Percentiles rank a stretch among this genome's conserved stretches.
These are phyloP conservation scores for Camponotus fellah DNA, from an alignment of 2,888 invertebrate species.

Conservation along the genomic window DNA sequence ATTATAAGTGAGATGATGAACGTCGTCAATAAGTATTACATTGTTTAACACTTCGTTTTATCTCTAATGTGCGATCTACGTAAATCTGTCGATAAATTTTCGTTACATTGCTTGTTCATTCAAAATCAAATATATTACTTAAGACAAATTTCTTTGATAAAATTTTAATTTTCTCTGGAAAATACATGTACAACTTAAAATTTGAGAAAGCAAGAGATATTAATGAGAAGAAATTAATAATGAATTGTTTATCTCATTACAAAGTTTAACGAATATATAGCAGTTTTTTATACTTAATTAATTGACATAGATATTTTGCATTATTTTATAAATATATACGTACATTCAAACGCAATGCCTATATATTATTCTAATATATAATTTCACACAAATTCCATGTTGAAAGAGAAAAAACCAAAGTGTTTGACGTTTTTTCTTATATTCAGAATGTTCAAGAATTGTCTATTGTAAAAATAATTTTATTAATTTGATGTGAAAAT, in stretches of 20 bases:
- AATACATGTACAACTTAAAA: conserved; percentile 25
- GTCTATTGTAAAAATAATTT: neutral
- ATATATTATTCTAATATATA: neutral
- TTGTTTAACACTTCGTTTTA: neutral
- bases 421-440: neutral
- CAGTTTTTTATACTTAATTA: neutral
- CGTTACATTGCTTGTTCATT: neutral
- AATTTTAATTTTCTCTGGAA: conserved; percentile 51
- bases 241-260: neutral
- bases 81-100: neutral
- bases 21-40: neutral
- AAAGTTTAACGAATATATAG: neutral
- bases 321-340: neutral
- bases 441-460: neutral
- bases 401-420: neutral
- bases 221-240: neutral
- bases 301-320: neutral
- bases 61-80: neutral
- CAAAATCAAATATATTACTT: conserved; percentile 20
- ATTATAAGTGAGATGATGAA: neutral
- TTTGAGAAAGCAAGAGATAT: conserved; percentile 9
- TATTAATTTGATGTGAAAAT: neutral
- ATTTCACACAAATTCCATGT: neutral
- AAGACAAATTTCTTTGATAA: neutral
- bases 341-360: neutral